Percentiles rank a stretch among this genome's conserved stretches.
Evolutionary conservation across 2,113 vertebrate species (phyloP).

Genomic region (Saguinus imperator): DNA sequence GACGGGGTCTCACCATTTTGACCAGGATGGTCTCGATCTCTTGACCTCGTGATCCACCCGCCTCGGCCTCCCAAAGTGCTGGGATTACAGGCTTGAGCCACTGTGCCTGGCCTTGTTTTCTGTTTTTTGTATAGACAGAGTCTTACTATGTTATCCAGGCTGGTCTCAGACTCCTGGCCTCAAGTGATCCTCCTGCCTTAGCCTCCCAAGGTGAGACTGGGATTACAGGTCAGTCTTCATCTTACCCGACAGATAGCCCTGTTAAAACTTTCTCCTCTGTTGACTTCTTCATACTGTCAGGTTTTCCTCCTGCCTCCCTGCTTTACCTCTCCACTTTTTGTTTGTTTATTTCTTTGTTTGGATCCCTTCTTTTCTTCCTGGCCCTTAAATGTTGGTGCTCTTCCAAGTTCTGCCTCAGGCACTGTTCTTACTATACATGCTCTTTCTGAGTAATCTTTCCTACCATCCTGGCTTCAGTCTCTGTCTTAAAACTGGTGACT

Average conservation of each 20-base stretch:
- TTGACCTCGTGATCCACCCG: too few relatives aligned
- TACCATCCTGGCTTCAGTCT: background rate
- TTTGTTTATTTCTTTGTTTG: background rate
- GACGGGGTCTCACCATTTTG: too few relatives aligned
- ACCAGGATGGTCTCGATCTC: too few relatives aligned
- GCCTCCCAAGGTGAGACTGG: too few relatives aligned
- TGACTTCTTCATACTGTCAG: fast-evolving
- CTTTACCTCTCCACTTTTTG: background rate
- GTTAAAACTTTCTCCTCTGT: background rate
- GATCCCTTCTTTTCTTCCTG: background rate
- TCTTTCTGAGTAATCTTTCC: background rate
- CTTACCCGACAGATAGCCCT: background rate
- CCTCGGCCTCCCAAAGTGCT: too few relatives aligned
- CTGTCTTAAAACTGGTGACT: background rate
- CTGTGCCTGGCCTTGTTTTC: too few relatives aligned
- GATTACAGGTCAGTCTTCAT: background rate
- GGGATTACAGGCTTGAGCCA: too few relatives aligned
- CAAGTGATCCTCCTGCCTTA: too few relatives aligned
- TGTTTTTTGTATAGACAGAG: too few relatives aligned
- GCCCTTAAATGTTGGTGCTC: background rate
- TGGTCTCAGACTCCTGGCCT: too few relatives aligned
- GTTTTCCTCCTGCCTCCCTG: background rate
- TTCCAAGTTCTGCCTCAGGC: background rate
- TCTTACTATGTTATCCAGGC: too few relatives aligned
- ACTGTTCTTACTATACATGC: background rate